Base-by-base conservation (phyloP, 2,888 invertebrate species). In the Euspilapteryx auroguttella region DNA sequence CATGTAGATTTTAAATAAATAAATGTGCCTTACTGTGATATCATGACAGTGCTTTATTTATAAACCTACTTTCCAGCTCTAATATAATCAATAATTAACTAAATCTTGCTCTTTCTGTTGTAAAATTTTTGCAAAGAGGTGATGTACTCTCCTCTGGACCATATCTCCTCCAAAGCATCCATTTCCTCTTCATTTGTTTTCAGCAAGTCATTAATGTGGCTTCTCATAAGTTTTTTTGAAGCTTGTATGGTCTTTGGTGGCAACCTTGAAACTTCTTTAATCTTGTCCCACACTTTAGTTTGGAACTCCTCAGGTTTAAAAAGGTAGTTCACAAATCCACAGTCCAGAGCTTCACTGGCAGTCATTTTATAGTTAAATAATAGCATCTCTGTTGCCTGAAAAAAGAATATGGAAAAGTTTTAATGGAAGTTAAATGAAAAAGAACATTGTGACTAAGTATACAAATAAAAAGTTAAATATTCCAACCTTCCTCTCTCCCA, bases 241-340 rank as follows among this genome's bases (percentile, higher is more conserved):
- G 78, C 66, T 24, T 79, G 50, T 37, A 95, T 49, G 9, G 86
- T 84, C 24, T 59, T 41, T 27, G 52, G 38, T 8, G 86, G 81
- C 37, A 81, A 51, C 35, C 64, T 44, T 52, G 83, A 63, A 43
- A 79, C 63, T 45, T 79, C 63, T 14, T 57, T 68, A 40, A 81
- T 76, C 49, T 69, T 79, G 35, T 73, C 62, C 79, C 79, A 84
- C 17, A 82, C 79, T 46, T 80, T 69, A 42, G 53, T 63, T 28
- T 85, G 64, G 28, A 89, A 55, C 28, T 83, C 73, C 12, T 78
- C 63, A 21, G 79, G 64, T 33, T 87, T 86, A 40, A 89, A 86
- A 9, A 96, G 71, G 47, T 86, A 80, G 8, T 91, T 86, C 0
- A 96, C 82, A 30, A 97, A 83, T 14, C 91, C 88, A 46, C 79